Evolutionary conservation across 2,888 invertebrate species (phyloP).

Genomic region (Scaptomyza tumidula): DNA sequence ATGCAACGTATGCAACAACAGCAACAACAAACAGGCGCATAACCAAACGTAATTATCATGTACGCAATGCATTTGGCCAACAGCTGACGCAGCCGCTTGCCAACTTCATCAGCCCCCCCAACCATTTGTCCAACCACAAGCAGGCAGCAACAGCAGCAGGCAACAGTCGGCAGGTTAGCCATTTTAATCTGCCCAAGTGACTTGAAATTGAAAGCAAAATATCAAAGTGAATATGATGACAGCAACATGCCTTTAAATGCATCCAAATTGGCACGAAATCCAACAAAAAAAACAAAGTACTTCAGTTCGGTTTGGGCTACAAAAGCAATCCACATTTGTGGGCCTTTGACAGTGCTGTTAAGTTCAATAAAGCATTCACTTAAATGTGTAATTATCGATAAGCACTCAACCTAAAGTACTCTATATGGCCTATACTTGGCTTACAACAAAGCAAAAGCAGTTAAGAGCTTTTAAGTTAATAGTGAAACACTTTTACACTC

Average conservation of each 20-base stretch:
- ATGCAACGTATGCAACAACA: conserved; percentile 13
- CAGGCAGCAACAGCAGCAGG: conserved; percentile 6
- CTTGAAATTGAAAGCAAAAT: conserved; percentile 73
- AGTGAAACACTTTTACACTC: not conserved
- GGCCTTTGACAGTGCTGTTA: not conserved
- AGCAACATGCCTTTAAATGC: conserved; percentile 31
- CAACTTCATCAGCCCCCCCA: conserved; percentile 15
- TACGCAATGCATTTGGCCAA: conserved; percentile 60
- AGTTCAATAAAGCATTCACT: not conserved
- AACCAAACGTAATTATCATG: conserved; percentile 74
- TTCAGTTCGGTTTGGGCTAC: too few species aligned
- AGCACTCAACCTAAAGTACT: not conserved
- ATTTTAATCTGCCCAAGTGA: conserved; percentile 77
- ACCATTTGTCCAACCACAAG: conserved; percentile 53
- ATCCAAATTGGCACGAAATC: conserved; percentile 1
- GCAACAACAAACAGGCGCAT: conserved; percentile 42
- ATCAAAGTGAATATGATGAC: conserved; percentile 78
- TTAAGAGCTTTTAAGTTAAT: not conserved
- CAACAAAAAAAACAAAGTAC: not conserved
- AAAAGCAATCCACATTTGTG: too few species aligned
- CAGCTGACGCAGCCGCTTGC: conserved; percentile 70
- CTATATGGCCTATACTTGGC: not conserved
- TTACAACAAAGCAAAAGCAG: not conserved
- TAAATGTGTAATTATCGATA: conserved; percentile 1
- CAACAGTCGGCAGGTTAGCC: conserved; percentile 41